A percentile compares a stretch with the other conserved stretches of the same genome.
phyloP scores from a whole-genome alignment of 2,888 invertebrate genomes.

The Apocheima hispidaria region DNA sequence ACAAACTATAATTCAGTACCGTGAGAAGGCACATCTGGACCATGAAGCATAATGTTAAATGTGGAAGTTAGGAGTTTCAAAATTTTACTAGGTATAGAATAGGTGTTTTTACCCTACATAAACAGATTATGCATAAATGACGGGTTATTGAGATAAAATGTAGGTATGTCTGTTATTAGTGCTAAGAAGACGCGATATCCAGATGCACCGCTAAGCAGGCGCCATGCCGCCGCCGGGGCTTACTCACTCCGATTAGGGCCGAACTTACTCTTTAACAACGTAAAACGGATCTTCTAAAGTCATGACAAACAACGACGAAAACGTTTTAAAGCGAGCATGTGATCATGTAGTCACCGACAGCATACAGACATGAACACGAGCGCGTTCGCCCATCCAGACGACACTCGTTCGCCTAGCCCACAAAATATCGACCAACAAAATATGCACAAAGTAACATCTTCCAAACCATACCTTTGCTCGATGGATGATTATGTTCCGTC shows the following conservation, averaged over 20 bases:
- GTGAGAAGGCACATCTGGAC: no score
- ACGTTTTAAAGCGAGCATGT: conserved; percentile 66
- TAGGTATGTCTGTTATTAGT: not conserved
- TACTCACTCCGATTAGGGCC: not conserved
- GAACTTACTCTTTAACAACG: conserved; percentile 98
- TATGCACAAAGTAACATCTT: conserved; percentile 28
- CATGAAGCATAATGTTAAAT: not conserved
- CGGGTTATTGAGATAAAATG: no score
- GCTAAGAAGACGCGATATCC: not conserved
- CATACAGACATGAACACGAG: conserved; percentile 52
- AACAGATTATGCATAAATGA: no score
- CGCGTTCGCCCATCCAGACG: conserved; percentile 58
- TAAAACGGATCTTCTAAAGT: conserved; percentile 99
- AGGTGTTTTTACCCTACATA: no score
- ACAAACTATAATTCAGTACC: not conserved
- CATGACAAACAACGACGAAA: conserved; percentile 90
- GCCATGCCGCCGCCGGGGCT: not conserved
- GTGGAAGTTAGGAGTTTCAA: not conserved
- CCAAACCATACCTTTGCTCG: conserved; percentile 67
- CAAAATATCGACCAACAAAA: conserved; percentile 74
- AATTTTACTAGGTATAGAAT: no score
- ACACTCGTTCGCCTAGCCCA: conserved; percentile 73
- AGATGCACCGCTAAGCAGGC: not conserved
- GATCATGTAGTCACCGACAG: conserved; percentile 52
- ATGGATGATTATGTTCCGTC: conserved; percentile 71